These are phyloP conservation scores for Rhodinocichla rosea DNA, from an alignment of 2,113 vertebrate genomes.

Conservation along the genomic window DNA sequence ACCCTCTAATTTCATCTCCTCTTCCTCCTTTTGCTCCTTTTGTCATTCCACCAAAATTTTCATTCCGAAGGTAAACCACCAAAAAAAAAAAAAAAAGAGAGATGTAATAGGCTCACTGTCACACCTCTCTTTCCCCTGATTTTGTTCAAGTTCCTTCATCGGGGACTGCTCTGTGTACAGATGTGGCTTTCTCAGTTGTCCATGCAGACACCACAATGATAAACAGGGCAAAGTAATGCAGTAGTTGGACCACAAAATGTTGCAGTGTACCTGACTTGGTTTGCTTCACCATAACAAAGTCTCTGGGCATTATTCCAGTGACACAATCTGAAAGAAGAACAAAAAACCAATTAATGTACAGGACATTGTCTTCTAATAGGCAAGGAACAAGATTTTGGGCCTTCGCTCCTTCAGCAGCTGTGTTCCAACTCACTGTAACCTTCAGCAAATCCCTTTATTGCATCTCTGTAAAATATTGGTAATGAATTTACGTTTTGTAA, in stretches of 20 bases:
- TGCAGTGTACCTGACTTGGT: neutral
- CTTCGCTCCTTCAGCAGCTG: neutral
- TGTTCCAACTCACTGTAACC: constrained; percentile 37
- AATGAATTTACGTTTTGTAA: constrained; percentile 65
- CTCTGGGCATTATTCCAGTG: neutral
- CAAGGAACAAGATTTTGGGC: constrained; percentile 18
- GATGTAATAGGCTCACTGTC: neutral
- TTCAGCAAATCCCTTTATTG: constrained; percentile 62
- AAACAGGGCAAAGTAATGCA: neutral
- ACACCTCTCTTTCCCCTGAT: neutral
- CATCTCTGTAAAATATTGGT: constrained; percentile 55
- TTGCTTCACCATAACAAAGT: neutral
- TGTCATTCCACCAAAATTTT: neutral
- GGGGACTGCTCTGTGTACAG: neutral
- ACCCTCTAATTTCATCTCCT: neutral
- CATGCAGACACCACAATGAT: neutral
- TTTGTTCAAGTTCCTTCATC: neutral
- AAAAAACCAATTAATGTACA: neutral
- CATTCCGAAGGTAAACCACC: neutral
- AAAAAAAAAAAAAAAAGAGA: neutral
- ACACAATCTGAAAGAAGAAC: neutral
- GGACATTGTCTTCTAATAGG: neutral
- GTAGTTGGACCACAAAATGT: neutral
- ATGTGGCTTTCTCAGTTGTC: neutral
- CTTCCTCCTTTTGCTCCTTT: neutral